Evolutionary conservation across 2,797 vertebrate genomes (phyloP), one percentile per base, ranked within the genome.

Genomic region (Pachyuromys duprasi): DNA sequence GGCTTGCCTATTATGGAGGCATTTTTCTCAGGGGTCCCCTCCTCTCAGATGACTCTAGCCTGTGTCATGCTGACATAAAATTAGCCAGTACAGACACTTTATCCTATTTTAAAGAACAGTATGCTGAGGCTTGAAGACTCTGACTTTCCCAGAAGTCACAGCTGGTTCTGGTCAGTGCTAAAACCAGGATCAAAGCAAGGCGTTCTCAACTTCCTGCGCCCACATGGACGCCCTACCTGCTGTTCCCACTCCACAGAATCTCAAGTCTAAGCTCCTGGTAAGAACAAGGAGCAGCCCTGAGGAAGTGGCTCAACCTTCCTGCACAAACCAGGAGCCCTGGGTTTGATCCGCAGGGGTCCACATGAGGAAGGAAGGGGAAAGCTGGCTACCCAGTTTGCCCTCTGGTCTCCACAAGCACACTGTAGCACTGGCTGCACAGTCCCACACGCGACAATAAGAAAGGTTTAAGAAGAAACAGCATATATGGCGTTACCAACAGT

Each of bases 81-180:
- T 13, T 22, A 83, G 39, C 57, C 36, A 31, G 5, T 60, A 45
- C 15, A 22, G 62, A 22, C 2, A 72, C n/a, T 45, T 81, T 67
- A 74, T 15, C 60, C n/a, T 69, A 63, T 63, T 96, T 89, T 88
- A 95, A 9, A 78, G 20, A 93, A 86, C 0, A 72, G n/a, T 78
- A 95, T 89, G 63, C 78, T 72, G n/a, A 93, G 22, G 9, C 33
- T 28, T 31, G 20, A 33, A 22, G 9, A 65, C 42, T 36, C 76
- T 70, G 78, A 70, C 14, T 89, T 95, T 55, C 69, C 70, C 89
- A 89, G 20, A 24, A 63, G 15, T 86, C 72, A 82, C 22, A 84
- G 72, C 31, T 65, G 20, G 39, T 82, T 62, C 49, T 49, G 49
- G n/a, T n/a, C n/a, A 75, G 8, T 33, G n/a, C 91, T 62, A 91